These are phyloP conservation scores for Drosophila crucigera DNA, from an alignment of 2,888 invertebrate species.

Conservation along the genomic window DNA sequence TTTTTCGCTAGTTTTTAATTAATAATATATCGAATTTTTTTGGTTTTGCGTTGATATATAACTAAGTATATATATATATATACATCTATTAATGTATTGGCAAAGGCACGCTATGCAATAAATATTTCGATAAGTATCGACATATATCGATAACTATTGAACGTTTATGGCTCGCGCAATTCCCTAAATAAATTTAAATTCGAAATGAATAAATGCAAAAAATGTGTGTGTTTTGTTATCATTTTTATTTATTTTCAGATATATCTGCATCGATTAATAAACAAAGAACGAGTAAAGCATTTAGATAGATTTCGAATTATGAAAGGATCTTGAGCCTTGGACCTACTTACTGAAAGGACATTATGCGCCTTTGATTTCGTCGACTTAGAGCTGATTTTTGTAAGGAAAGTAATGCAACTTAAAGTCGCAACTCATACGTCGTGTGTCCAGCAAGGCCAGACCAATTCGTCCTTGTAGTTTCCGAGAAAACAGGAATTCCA, in stretches of 20 bases:
- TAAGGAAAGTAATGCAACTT: background rate
- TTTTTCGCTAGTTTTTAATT: constrained; percentile 10
- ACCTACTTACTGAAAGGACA: background rate
- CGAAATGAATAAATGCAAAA: background rate
- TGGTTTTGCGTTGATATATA: constrained; percentile 16
- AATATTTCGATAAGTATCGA: constrained; percentile 5
- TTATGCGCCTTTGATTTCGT: background rate
- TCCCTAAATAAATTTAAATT: constrained; percentile 10
- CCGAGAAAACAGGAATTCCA: background rate
- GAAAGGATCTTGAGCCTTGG: background rate
- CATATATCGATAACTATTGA: background rate
- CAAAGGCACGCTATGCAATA: constrained; percentile 15
- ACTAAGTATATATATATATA: background rate
- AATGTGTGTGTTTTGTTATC: background rate
- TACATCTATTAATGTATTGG: constrained; percentile 1
- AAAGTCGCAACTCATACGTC: background rate
- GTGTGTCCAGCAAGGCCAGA: background rate
- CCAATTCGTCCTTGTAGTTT: background rate
- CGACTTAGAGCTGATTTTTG: background rate
- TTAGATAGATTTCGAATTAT: background rate
- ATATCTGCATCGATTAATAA: background rate
- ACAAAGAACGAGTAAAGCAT: background rate
- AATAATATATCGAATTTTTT: constrained; percentile 5
- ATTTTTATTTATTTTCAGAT: background rate
- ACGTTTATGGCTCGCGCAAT: constrained; percentile 11